Base-by-base conservation (phyloP, 2,797 vertebrate genomes). In the Harpagifer antarcticus region DNA sequence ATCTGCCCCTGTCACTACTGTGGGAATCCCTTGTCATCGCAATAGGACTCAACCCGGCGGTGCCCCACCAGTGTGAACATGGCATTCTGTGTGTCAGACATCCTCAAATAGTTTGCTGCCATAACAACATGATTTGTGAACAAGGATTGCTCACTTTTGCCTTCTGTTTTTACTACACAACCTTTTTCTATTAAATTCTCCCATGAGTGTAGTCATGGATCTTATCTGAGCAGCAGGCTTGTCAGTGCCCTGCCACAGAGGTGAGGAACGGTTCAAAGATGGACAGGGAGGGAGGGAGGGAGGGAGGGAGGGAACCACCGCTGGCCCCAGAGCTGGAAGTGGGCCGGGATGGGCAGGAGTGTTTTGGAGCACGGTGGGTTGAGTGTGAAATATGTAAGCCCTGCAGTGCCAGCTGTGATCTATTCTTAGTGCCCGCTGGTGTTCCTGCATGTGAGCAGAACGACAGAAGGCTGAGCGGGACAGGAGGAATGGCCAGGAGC, bases 311-410 rank as follows among this genome's bases (percentile, higher is more conserved):
- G 85, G 77, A 75, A 78, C 73, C 64, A 81, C 84, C 67, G 66
- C 81, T 85, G 91, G 88, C 92, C 74, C 86, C 40, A 17, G 88
- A 77, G 83, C 78, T 86, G 84, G 88, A 87, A 90, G 59, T 80
- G 86, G 87, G 85, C 81, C 83, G 80, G 87, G 84, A 88, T 87
- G 86, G 88, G 82, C 78, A 85, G 79, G 83, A 77, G 88, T 90
- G 87, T 94, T 94, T 93, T 84, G 84, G 89, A 92, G 86, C 85
- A 71, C 14, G 78, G 83, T 88, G 92, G 90, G 88, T 92, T 66
- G 88, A 93, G 93, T 93, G 92, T 93, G 90, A 94, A 94, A 91
- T 94, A 95, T 94, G 92, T 90, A 86, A 92, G 89, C 89, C 92
- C 89, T 72, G 90, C 91, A 89, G 92, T 89, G 91, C 93, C 94